These are phyloP conservation scores for Sitophilus oryzae DNA, from an alignment of 1,140 invertebrate genomes.

Conservation along the genomic window DNA sequence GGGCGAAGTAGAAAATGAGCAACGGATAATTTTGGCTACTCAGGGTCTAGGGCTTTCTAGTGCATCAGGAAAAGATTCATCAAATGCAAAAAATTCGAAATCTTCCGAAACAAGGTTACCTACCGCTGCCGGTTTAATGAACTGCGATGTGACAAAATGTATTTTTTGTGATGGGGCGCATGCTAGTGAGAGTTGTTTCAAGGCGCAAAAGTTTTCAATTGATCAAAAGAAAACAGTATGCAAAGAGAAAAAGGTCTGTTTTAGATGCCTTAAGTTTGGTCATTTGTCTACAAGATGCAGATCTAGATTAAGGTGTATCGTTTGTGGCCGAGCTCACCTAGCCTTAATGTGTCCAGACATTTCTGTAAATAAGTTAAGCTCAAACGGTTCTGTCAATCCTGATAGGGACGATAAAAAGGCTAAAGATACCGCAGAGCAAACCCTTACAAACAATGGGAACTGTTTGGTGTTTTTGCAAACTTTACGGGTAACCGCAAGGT, in stretches of 20 bases:
- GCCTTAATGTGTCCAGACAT: constrained; percentile 13
- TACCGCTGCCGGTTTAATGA: constrained; percentile 8
- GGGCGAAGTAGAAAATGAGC: constrained; percentile 34
- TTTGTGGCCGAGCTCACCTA: constrained; percentile 6
- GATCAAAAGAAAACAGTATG: constrained; percentile 8
- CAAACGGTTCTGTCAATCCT: no score
- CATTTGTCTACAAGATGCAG: constrained; percentile 14
- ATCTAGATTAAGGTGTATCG: constrained; percentile 12
- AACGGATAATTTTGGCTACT: constrained; percentile 24
- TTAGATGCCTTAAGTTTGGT: constrained; percentile 16
- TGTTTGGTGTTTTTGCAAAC: constrained; percentile 16
- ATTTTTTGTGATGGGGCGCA: constrained; percentile 18
- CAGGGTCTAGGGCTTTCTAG: constrained; percentile 6
- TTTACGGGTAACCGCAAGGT: not conserved
- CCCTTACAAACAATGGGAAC: not conserved
- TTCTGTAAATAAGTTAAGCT: constrained; percentile 4
- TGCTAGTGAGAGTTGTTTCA: constrained; percentile 16
- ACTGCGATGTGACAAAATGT: constrained; percentile 10
- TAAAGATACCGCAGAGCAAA: not conserved
- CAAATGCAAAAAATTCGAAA: constrained; percentile 1
- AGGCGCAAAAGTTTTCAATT: constrained; percentile 12
- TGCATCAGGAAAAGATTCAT: not conserved
- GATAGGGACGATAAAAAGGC: not conserved
- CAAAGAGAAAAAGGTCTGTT: constrained; percentile 18
- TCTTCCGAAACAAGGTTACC: not conserved